A percentile compares a stretch with the other conserved stretches of the same genome.
These are phyloP conservation scores for Dendronephthya gigantea DNA, from an alignment of 64 coral and sea anemone species.

Conservation along the genomic window DNA sequence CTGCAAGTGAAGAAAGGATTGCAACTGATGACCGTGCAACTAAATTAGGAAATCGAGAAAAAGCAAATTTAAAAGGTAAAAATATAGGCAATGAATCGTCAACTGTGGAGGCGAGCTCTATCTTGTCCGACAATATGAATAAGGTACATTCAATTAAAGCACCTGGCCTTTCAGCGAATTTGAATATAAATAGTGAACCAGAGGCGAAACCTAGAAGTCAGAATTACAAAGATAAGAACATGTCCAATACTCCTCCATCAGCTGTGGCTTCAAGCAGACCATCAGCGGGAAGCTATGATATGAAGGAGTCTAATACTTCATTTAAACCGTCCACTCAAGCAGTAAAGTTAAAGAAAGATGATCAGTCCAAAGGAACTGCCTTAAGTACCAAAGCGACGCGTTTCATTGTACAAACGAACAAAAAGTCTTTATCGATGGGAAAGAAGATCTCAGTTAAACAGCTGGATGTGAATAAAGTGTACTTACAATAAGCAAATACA, in stretches of 20 bases:
- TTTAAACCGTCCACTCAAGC: neutral
- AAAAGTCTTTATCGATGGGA: neutral
- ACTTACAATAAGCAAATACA: neutral
- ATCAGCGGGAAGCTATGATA: neutral
- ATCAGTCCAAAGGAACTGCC: neutral
- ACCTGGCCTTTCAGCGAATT: neutral
- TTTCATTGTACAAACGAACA: neutral
- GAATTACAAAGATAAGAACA: too few relatives aligned
- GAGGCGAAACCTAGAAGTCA: too few relatives aligned
- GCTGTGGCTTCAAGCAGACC: neutral
- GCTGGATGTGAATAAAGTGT: neutral
- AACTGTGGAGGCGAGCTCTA: neutral
- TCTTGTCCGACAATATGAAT: neutral
- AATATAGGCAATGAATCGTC: neutral
- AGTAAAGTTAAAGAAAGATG: neutral
- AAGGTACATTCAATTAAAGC: neutral
- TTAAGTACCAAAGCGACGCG: constrained; percentile 7
- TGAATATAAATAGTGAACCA: neutral
- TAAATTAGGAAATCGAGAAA: neutral
- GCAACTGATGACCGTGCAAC: neutral
- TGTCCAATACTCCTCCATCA: neutral
- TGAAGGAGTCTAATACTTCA: neutral
- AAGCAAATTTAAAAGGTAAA: neutral
- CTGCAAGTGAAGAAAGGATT: neutral
- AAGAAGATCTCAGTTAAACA: constrained; percentile 13